These are phyloP conservation scores for Poecile atricapillus DNA, from an alignment of 2,113 vertebrate genomes.

Conservation along the genomic window DNA sequence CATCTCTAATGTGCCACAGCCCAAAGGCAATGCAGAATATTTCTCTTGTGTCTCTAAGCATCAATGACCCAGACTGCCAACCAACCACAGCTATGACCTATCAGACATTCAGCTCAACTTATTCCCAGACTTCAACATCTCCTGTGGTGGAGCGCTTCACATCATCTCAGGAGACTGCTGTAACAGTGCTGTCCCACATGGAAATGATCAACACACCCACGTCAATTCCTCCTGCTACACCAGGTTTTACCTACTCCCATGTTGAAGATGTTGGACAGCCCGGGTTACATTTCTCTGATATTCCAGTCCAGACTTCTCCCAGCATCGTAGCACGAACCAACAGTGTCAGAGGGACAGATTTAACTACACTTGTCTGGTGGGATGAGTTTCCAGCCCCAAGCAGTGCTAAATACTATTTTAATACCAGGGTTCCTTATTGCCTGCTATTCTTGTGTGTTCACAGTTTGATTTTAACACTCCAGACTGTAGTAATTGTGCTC, in stretches of 20 bases:
- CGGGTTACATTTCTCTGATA: background rate
- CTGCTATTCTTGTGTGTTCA: constrained; percentile 32
- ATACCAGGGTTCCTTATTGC: background rate
- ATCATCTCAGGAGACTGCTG: background rate
- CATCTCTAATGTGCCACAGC: constrained; percentile 30
- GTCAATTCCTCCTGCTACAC: background rate
- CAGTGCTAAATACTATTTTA: background rate
- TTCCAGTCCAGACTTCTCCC: background rate
- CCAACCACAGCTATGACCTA: background rate
- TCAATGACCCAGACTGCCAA: background rate
- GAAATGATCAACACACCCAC: background rate
- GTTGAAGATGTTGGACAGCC: background rate
- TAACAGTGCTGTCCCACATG: rapidly evolving
- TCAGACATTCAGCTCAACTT: background rate
- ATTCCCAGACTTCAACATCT: background rate
- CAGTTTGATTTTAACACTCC: constrained; percentile 42
- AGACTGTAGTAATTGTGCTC: constrained; percentile 23
- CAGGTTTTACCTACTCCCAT: background rate
- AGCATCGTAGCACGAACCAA: background rate
- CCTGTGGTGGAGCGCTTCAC: background rate
- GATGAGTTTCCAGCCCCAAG: background rate
- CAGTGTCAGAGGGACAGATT: background rate
- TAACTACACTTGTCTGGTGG: background rate
- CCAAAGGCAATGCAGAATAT: background rate
- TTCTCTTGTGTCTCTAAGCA: constrained; percentile 18